Evolutionary conservation across 2,888 invertebrate genomes (phyloP).

Genomic region (Flexamia atlantica): DNA sequence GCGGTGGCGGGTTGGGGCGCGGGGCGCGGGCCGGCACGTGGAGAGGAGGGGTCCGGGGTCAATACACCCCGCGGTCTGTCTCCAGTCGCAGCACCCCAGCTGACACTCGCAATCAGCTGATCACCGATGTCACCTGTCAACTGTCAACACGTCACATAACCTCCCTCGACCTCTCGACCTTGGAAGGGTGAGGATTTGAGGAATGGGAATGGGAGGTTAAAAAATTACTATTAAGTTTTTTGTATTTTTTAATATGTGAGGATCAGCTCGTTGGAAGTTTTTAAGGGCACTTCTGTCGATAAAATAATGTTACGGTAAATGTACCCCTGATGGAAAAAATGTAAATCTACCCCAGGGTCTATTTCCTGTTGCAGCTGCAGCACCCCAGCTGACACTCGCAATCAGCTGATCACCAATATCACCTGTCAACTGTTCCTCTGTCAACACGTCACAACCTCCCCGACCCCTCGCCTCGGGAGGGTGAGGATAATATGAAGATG

Average conservation of each 20-base stretch:
- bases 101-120: slow-evolving; percentile 31
- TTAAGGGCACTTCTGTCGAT: no score
- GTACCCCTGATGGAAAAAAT: no score
- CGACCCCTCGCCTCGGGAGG: no score
- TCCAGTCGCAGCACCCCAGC: slow-evolving; percentile 21
- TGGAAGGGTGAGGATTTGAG: no score
- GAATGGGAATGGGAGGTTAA: neutral
- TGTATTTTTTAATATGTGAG: no score
- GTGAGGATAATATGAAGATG: no score
- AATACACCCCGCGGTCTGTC: slow-evolving; percentile 53
- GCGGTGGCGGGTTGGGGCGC: slow-evolving; percentile 39
- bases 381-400: slow-evolving; percentile 14
- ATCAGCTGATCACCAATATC: slow-evolving; percentile 22
- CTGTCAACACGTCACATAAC: neutral
- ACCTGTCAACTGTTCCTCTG: slow-evolving; percentile 9
- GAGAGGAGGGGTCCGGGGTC: slow-evolving; percentile 59
- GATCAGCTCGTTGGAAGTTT: no score
- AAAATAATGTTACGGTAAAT: no score
- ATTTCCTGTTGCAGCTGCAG: slow-evolving; percentile 3
- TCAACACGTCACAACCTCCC: neutral
- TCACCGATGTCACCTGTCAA: neutral
- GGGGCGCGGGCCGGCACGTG: slow-evolving; percentile 41
- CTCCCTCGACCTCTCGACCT: neutral
- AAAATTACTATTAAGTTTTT: no score
- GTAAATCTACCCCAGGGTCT: slow-evolving; percentile 51